Evolutionary conservation across 2,888 invertebrate genomes (phyloP).

Genomic region (Caenorhabditis auriculariae): DNA sequence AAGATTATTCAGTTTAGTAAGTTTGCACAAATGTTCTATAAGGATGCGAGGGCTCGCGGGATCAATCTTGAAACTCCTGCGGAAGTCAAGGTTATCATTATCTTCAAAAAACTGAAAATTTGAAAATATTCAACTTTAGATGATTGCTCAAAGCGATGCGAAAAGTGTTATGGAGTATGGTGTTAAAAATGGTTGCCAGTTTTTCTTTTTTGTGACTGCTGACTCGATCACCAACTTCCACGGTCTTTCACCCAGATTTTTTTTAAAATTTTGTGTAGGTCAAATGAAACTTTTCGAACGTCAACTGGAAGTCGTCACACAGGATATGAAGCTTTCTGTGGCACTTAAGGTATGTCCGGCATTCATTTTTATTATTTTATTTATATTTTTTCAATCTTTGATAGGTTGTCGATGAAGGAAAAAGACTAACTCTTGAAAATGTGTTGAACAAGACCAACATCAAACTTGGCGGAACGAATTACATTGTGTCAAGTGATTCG

Average conservation of each 20-base stretch:
- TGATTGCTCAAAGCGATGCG: conserved; percentile 1
- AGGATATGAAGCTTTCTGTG: conserved; percentile 42
- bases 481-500: conserved; percentile 11
- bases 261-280: conserved; percentile 6
- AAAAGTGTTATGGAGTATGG: conserved; percentile 3
- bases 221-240: conserved; percentile 16
- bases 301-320: conserved; percentile 35
- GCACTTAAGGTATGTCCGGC: no score
- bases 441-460: conserved; percentile 47
- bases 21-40: no score
- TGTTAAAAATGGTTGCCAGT: conserved; percentile 9
- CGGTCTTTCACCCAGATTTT: conserved; percentile 1
- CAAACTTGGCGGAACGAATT: conserved; percentile 55
- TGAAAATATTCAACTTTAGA: conserved; percentile 1
- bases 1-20: no score
- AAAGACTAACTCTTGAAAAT: conserved; percentile 45
- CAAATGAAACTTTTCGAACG: conserved; percentile 28
- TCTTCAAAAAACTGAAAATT: conserved; percentile 8
- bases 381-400: background rate
- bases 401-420: conserved; percentile 12
- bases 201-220: conserved; percentile 18
- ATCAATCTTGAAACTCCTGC: no score
- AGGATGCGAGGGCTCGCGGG: no score
- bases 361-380: background rate
- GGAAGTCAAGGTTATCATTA: no score